Percentiles rank a stretch among this genome's conserved stretches.
Evolutionary conservation across 2,797 vertebrate genomes (phyloP).

Genomic region (Schizothorax lantsangensis): DNA sequence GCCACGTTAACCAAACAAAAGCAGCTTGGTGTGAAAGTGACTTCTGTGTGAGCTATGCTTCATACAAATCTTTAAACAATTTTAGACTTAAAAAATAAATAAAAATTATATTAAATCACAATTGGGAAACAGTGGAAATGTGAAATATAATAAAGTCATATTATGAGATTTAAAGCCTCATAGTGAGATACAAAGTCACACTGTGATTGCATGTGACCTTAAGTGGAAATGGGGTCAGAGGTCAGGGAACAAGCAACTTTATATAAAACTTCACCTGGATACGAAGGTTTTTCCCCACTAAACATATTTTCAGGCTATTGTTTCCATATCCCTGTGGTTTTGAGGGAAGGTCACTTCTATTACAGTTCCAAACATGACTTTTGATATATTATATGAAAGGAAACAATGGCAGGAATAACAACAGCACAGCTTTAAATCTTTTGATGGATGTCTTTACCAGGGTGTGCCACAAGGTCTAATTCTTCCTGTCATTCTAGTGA

Average conservation of each 20-base stretch:
- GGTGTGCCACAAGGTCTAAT: conserved; percentile 4
- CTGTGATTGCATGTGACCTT: not conserved
- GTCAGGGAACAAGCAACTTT: conserved; percentile 11
- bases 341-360: conserved; percentile 38
- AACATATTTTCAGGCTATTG: not conserved
- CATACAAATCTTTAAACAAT: too few species aligned
- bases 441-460: conserved; percentile 34
- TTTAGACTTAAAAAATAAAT: too few species aligned
- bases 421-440: conserved; percentile 1
- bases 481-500: conserved; percentile 55
- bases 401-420: conserved; percentile 47
- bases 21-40: not conserved
- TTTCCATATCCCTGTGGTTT: conserved; percentile 33
- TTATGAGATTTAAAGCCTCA: not conserved
- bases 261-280: not conserved
- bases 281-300: not conserved
- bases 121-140: not conserved
- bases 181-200: not conserved
- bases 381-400: conserved; percentile 8
- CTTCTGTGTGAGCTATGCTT: too few species aligned
- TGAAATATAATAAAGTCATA: not conserved
- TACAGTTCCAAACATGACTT: not conserved
- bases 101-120: not conserved
- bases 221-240: not conserved
- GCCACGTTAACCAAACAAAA: not conserved